Base-by-base conservation (phyloP, 2,888 invertebrate species). In the Netelia inedita region DNA sequence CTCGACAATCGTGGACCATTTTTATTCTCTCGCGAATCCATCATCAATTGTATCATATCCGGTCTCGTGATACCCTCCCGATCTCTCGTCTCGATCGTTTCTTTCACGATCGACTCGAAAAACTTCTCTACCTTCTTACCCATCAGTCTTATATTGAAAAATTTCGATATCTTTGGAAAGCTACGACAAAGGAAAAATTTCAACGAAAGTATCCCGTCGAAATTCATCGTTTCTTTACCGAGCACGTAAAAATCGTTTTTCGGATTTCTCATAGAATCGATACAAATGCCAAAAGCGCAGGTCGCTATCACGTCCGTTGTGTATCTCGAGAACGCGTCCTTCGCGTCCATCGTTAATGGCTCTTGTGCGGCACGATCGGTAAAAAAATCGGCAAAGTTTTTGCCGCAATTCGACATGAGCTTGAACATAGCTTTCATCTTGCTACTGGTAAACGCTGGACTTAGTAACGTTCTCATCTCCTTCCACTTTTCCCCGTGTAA, bases 1-100 rank as follows among this genome's bases (percentile, higher is more conserved):
- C 82, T 74, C 5, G 53, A 83, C 6, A 87, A 53, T 9, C 84
- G 53, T 0, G 79, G 61, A 6, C n/a, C 71, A 1, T 59, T 1
- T 35, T 72, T 53, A 6, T 82, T 83, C 0, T 46, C 89, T 10
- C 88, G 82, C 0, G 90, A 91, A 83, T 95, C 94, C 93, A 95
- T 93, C n/a, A 95, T 88, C 5, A 95, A 88, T 80, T 95, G 95
- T 11, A 95, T 94, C 95, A 95, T 95, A 86, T 95, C 95, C 0
- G 94, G 94, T 79, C 95, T 46, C 6, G 57, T 71, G n/a, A 82
- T 82, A 10, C 81, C 81, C 14, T 79, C 41, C 2, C 75, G 57
- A 55, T 85, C 85, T 19, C 85, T 79, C 16, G 65, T 76, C 19
- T 78, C 75, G 6, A 82, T 79, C 16, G 85, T 85, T 5, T 85